Evolutionary conservation across 2,113 vertebrate genomes (phyloP).

Genomic region (Bothrops jararaca): DNA sequence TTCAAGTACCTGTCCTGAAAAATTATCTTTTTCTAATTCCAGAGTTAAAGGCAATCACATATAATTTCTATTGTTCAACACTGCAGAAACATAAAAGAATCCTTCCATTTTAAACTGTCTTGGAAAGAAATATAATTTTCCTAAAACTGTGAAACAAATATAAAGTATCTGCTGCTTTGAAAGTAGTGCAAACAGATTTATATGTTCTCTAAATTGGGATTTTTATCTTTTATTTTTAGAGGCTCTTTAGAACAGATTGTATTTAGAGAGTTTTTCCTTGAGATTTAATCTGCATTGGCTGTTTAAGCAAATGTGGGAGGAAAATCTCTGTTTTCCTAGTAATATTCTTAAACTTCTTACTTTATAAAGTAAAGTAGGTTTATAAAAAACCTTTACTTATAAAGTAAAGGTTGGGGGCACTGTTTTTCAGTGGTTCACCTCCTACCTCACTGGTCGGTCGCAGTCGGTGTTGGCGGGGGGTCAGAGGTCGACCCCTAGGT

Average conservation of each 20-base stretch:
- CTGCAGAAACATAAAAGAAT: neutral
- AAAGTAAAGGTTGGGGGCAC: too few relatives aligned
- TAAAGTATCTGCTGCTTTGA: neutral
- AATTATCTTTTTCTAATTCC: neutral
- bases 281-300: neutral
- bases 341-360: neutral
- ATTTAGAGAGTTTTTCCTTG: conserved; percentile 19
- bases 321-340: neutral
- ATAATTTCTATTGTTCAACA: neutral
- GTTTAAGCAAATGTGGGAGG: conserved; percentile 8
- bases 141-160: conserved; percentile 2
- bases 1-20: neutral
- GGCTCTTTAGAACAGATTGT: conserved; percentile 1
- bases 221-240: neutral
- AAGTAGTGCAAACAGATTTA: neutral
- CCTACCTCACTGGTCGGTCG: too few relatives aligned
- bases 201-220: neutral
- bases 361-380: neutral
- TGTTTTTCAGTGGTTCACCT: too few relatives aligned
- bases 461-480: too few relatives aligned
- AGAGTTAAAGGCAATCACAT: neutral
- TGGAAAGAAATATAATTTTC: neutral
- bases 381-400: too few relatives aligned
- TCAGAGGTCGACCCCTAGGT: too few relatives aligned
- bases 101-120: neutral